A percentile compares a stretch with the other conserved stretches of the same genome.
Conservation (phyloP, 2,113 vertebrate genomes). For the Pelobates fuscus region DNA sequence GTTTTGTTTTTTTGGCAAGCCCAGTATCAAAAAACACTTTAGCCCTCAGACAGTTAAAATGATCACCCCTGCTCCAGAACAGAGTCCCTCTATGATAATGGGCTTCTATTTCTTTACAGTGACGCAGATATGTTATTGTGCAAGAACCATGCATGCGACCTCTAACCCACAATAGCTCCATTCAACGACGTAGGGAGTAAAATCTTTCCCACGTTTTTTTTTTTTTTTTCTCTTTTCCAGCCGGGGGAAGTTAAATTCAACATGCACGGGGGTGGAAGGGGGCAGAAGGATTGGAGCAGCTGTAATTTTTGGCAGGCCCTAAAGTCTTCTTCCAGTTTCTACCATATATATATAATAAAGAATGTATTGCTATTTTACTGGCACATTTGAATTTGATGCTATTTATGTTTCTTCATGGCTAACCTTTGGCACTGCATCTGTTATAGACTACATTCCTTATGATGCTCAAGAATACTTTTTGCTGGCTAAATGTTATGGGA, state of each 20-base stretch:
- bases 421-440: too few relatives aligned
- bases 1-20: too few relatives aligned
- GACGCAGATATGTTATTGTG: not conserved
- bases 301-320: conserved; percentile 19
- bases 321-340: not conserved
- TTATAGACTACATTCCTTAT: too few relatives aligned
- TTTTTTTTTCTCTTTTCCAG: not conserved
- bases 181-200: conserved; percentile 2
- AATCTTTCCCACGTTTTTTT: conserved; percentile 4
- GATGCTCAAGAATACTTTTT: too few relatives aligned
- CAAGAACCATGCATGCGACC: not conserved
- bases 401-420: not conserved
- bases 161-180: conserved; percentile 30
- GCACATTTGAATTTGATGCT: not conserved
- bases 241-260: not conserved
- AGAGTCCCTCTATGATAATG: too few relatives aligned
- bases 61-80: too few relatives aligned
- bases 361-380: not conserved
- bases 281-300: conserved; percentile 10
- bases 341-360: not conserved
- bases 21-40: too few relatives aligned
- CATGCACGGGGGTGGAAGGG: not conserved
- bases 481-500: too few relatives aligned
- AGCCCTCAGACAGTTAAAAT: too few relatives aligned
- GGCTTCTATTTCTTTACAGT: too few relatives aligned